Percentiles rank a stretch among this genome's conserved stretches.
Conservation (phyloP, 2,797 vertebrate genomes). For the Gobio occitaniae region DNA sequence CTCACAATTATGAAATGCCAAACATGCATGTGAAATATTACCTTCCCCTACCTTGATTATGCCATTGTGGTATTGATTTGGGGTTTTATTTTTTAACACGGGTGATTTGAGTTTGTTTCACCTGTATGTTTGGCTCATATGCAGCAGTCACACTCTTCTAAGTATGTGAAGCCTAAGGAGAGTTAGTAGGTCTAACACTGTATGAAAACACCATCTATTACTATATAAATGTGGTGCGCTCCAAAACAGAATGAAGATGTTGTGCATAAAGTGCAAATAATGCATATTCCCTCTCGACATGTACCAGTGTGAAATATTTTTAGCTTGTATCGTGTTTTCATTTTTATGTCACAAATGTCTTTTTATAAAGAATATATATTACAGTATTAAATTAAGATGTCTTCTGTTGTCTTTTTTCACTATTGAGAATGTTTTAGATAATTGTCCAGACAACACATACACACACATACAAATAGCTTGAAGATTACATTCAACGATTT, state of each 20-base stretch:
- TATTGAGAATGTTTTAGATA: neutral
- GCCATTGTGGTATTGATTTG: conserved; percentile 2
- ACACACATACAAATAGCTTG: neutral
- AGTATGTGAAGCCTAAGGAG: conserved; percentile 79
- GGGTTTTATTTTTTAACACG: neutral
- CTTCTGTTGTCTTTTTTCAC: conserved; percentile 14
- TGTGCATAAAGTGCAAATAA: conserved; percentile 71
- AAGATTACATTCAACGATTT: neutral
- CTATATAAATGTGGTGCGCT: conserved; percentile 80
- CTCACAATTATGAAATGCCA: conserved; percentile 9
- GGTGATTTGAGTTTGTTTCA: conserved; percentile 14
- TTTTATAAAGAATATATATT: conserved; percentile 75
- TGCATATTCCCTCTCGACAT: conserved; percentile 69
- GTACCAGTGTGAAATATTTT: conserved; percentile 82
- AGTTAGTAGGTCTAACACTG: conserved; percentile 89
- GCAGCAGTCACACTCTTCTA: conserved; percentile 67
- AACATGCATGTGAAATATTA: conserved; percentile 25
- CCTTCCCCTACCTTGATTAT: neutral
- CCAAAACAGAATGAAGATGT: conserved; percentile 82
- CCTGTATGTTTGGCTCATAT: conserved; percentile 47
- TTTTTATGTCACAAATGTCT: conserved; percentile 77
- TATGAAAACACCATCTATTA: conserved; percentile 88
- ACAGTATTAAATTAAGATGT: conserved; percentile 53
- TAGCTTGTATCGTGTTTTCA: conserved; percentile 80
- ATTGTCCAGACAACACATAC: neutral